These are phyloP conservation scores for Venusia cambrica DNA, from an alignment of 2,888 invertebrate genomes.

Conservation along the genomic window DNA sequence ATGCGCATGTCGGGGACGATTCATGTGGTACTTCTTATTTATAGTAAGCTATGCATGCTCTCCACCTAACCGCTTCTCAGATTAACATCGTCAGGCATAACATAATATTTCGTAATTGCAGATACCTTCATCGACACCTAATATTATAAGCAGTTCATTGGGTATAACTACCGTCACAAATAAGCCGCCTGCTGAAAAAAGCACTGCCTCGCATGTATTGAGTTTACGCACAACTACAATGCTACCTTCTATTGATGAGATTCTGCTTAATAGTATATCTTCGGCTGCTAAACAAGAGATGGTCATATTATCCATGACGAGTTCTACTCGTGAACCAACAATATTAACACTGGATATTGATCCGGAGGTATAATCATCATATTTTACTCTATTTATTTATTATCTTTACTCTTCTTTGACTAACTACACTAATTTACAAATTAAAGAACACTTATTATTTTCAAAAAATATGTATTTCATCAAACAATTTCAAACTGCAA, in stretches of 20 bases:
- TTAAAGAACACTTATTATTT: conserved; percentile 19
- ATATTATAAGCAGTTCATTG: conserved; percentile 75
- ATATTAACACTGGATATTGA: conserved; percentile 83
- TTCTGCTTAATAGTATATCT: conserved; percentile 83
- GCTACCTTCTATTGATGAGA: conserved; percentile 81
- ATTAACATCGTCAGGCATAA: conserved; percentile 61
- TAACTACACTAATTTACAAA: conserved; percentile 26
- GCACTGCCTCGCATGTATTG: conserved; percentile 80
- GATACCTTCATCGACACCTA: conserved; percentile 77
- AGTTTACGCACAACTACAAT: conserved; percentile 80
- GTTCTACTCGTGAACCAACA: conserved; percentile 76
- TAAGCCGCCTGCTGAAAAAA: conserved; percentile 71
- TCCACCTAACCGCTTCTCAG: conserved; percentile 51
- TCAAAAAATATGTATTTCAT: conserved; percentile 21
- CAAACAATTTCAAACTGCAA: conserved; percentile 23
- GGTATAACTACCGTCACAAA: conserved; percentile 70
- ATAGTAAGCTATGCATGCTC: conserved; percentile 59
- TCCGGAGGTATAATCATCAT: conserved; percentile 80
- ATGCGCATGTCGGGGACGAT: conserved; percentile 36
- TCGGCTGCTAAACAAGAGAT: conserved; percentile 82
- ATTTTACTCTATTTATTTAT: conserved; percentile 29
- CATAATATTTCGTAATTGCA: conserved; percentile 76
- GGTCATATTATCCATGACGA: conserved; percentile 75
- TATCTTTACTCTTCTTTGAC: conserved; percentile 16
- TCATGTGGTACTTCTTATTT: conserved; percentile 37